These are phyloP conservation scores for Rotaria sp. DNA, from an alignment of 2,888 invertebrate species.

Conservation along the genomic window DNA sequence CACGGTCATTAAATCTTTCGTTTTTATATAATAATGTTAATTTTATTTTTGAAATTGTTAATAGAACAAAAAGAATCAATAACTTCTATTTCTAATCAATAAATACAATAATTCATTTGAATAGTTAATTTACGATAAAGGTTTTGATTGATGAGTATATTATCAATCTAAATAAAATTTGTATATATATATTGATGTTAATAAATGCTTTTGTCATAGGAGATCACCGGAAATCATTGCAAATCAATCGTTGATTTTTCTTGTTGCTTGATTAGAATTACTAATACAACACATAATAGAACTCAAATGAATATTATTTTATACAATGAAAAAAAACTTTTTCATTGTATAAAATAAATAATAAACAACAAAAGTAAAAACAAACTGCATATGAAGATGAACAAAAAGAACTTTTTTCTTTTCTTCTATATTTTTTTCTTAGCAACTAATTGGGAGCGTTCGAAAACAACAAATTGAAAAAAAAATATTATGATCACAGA, in stretches of 20 bases:
- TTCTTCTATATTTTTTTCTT: no score
- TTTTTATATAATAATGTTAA: not conserved
- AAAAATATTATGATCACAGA: not conserved
- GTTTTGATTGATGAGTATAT: not conserved
- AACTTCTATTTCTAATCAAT: not conserved
- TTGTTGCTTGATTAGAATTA: not conserved
- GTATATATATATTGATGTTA: not conserved
- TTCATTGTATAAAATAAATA: no score
- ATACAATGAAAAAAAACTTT: not conserved
- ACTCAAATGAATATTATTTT: not conserved
- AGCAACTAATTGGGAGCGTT: no score
- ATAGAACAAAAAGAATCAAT: no score
- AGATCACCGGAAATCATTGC: not conserved
- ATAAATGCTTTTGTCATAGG: not conserved
- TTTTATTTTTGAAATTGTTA: no score
- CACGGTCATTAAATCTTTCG: not conserved
- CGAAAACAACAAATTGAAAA: no score
- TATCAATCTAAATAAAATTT: not conserved
- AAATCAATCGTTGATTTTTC: not conserved
- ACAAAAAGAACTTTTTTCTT: no score
- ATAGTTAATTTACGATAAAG: not conserved
- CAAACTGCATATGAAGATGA: no score
- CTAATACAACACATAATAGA: not conserved
- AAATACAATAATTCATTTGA: not conserved
- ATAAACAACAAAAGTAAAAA: no score